These are phyloP conservation scores for Colletes collaris DNA, from an alignment of 2,888 invertebrate species.

Conservation along the genomic window DNA sequence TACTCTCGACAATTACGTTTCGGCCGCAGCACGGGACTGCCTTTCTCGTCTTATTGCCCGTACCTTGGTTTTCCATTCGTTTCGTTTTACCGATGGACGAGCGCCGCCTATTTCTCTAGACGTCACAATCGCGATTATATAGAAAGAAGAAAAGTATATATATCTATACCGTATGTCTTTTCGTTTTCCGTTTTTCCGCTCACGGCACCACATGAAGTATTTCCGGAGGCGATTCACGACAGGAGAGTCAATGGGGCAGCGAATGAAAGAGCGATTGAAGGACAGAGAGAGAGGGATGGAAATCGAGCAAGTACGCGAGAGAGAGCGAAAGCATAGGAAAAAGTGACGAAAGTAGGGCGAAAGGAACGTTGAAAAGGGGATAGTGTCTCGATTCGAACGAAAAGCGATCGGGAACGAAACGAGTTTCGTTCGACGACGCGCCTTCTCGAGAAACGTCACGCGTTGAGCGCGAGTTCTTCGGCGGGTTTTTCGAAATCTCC, in stretches of 20 bases:
- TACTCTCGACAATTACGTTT: slow-evolving; percentile 27
- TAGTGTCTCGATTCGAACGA: slow-evolving; percentile 12
- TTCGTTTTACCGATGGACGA: too few relatives aligned
- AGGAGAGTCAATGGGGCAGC: slow-evolving; percentile 32
- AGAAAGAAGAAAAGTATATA: neutral
- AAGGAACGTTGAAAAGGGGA: neutral
- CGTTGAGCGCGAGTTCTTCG: neutral
- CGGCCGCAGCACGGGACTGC: slow-evolving; percentile 25
- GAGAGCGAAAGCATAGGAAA: slow-evolving; percentile 44
- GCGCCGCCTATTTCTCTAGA: slow-evolving; percentile 65
- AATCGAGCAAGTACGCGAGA: neutral
- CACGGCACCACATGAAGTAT: slow-evolving; percentile 45
- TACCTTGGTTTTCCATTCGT: too few relatives aligned
- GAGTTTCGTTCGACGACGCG: slow-evolving; percentile 15
- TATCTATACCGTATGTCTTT: slow-evolving; percentile 12
- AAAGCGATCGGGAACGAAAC: neutral
- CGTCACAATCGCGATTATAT: slow-evolving; percentile 40
- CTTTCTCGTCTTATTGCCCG: slow-evolving; percentile 29
- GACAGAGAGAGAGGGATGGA: slow-evolving; percentile 4
- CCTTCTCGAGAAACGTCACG: slow-evolving; percentile 8
- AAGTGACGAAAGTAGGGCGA: neutral
- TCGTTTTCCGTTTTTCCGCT: slow-evolving; percentile 41
- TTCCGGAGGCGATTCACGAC: slow-evolving; percentile 62
- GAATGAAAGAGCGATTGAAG: slow-evolving; percentile 22
- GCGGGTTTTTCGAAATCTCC: neutral